Base-by-base conservation (phyloP, 2,888 invertebrate genomes). In the Polydesmus complanatus region DNA sequence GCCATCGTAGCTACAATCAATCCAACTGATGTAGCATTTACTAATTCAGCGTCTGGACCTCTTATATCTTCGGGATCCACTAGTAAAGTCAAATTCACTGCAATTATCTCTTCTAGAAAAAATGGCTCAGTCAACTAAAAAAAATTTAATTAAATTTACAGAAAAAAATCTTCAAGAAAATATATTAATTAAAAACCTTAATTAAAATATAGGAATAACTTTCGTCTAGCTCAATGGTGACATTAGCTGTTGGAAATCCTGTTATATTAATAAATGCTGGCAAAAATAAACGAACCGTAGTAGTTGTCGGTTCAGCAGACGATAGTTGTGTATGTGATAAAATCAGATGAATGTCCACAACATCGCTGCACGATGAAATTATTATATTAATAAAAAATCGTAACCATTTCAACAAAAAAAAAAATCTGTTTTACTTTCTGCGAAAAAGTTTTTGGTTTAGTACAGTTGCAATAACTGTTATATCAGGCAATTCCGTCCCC, bases 41-140 rank as follows among this genome's bases (percentile, higher is more conserved):
- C 56, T 27, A 61, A 50, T 18, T 25, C 61, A 14, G 61, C 56
- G 3, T 23, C 50, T 8, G 50, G 26, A 19, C 52, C 51, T 27
- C 61, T 52, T 21, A 22, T 52, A 27, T 50, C 57, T 27, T 62
- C 37, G 11, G 66, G 65, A 56, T 66, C 65, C 18, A 65, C 62
- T 2, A 60, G 55, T 51, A 65, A 22, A 2, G 63, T 65, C 26
- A 65, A 61, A 56, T 66, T 66, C 27, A 63, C 23, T 37, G 63
- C 64, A 21, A 64, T 51, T 53, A 58, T 58, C 54, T 66, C 63
- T 37, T 64, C 61, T 61, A 66, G 65, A 51, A 64, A 62, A 21
- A 66, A 59, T n/a, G 63, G 51, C 14, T 50, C 58, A n/a, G 19
- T 25, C 51, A 22, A 51, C 8, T 19, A 51, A 51, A 51, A 3